These are phyloP conservation scores for Caiman crocodilus DNA, from an alignment of 2,797 vertebrate species.

Conservation along the genomic window DNA sequence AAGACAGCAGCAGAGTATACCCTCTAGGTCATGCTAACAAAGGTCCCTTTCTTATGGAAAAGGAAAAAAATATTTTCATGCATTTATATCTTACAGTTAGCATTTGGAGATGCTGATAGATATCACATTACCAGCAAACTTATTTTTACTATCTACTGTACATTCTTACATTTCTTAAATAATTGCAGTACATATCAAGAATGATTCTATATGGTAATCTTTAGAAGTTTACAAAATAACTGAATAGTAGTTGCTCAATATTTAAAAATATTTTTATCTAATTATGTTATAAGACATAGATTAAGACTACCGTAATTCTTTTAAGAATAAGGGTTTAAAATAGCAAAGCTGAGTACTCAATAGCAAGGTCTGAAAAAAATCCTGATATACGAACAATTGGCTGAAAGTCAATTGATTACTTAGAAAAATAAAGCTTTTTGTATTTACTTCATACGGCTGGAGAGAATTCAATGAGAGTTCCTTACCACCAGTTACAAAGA, in stretches of 20 bases:
- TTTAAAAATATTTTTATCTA: background rate
- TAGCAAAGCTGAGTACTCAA: background rate
- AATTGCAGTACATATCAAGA: background rate
- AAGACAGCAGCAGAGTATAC: conserved; percentile 45
- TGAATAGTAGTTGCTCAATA: background rate
- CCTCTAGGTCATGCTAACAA: conserved; percentile 67
- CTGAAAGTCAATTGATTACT: background rate
- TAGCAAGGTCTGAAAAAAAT: background rate
- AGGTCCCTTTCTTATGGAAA: background rate
- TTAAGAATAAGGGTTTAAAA: background rate
- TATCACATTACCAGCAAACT: background rate
- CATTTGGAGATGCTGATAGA: background rate
- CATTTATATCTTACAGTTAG: background rate
- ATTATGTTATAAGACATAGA: background rate
- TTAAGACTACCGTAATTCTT: background rate
- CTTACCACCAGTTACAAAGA: background rate
- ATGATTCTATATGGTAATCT: background rate
- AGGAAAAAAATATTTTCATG: conserved; percentile 38
- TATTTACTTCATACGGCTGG: background rate
- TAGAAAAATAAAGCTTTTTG: background rate
- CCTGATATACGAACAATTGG: background rate
- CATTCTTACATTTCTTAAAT: background rate
- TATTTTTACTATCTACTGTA: background rate
- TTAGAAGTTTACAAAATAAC: background rate
- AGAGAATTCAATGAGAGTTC: background rate